Evolutionary conservation across 1,140 invertebrate species (phyloP), one percentile per base, ranked within the genome.

Genomic region (Littorina saxatilis): DNA sequence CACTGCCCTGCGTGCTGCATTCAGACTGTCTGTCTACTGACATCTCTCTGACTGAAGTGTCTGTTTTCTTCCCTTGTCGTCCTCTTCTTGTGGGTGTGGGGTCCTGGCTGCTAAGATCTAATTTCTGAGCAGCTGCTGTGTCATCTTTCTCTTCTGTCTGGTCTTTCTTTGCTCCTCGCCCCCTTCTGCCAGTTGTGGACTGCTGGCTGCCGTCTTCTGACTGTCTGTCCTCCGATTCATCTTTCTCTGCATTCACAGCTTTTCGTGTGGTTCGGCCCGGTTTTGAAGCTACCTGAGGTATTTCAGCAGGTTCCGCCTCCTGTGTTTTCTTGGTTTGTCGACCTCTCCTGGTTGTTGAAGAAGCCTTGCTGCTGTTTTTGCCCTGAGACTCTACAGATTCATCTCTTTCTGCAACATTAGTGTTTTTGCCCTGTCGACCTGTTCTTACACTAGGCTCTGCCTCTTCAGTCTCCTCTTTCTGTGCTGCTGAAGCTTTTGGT

Each of bases 401-500:
- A 47, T 47, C 43, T 47, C 43, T 17, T 47, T 47, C 43, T 17
- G 17, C 7, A 47, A 5, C 43, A 5, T 9, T 5, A 47, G 73
- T 7, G 1, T 75, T 50, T 75, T n/a, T 55, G 23, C 40, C 17
- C 9, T 50, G 73, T 32, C 23, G 68, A 72, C 70, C 77, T 66
- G 23, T 63, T 74, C 40, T 61, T 27, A 29, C 37, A 66, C 23
- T 66, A 50, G 52, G 43, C 23, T 4, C 32, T 75, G 73, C 40
- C 1, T 23, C 43, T 37, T 2, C 50, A 55, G 15, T 72, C 40
- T 68, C 13, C 35, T 5, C 35, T 39, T 1, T 17, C 5, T 73
- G 68, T 66, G 39, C 32, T 39, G 80, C 80, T 50, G 40, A 43
- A n/a, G 15, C 23, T 47, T 79, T 79, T n/a, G 39, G 39, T 37